A percentile compares a stretch with the other conserved stretches of the same genome.
Conservation (phyloP, 2,888 invertebrate species). For the Amphipyra tragopoginis region DNA sequence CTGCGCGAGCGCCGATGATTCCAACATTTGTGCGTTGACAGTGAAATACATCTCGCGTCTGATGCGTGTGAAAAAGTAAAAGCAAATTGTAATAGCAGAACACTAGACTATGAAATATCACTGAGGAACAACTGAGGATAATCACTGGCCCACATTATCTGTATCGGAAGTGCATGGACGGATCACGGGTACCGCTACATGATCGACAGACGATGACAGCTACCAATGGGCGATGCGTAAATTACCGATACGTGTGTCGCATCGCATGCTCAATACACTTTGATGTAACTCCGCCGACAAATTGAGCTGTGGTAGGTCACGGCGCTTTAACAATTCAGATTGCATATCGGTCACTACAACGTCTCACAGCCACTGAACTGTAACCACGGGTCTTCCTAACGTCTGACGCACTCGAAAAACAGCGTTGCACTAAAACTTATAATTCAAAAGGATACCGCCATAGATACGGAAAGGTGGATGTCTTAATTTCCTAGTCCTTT, state of each 20-base stretch:
- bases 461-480: constrained; percentile 79
- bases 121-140: constrained; percentile 24
- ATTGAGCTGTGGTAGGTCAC: constrained; percentile 83
- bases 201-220: constrained; percentile 53
- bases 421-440: constrained; percentile 74
- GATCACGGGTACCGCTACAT: constrained; percentile 29
- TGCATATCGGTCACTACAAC: constrained; percentile 67
- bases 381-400: constrained; percentile 60
- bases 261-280: constrained; percentile 73
- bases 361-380: constrained; percentile 58
- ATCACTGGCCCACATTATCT: constrained; percentile 30
- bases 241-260: constrained; percentile 83
- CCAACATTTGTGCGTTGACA: constrained; percentile 84
- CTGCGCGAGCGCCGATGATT: constrained; percentile 84
- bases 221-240: constrained; percentile 70
- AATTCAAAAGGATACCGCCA: constrained; percentile 83
- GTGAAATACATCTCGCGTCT: constrained; percentile 81
- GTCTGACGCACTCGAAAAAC: constrained; percentile 77
- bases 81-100: constrained; percentile 63
- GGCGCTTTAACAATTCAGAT: constrained; percentile 68
- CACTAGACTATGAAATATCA: constrained; percentile 35
- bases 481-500: constrained; percentile 85
- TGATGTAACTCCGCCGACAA: constrained; percentile 73
- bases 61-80: constrained; percentile 87
- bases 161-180: constrained; percentile 22